Conservation (phyloP, 2,797 vertebrate species). For the Fistularia commersonii region DNA sequence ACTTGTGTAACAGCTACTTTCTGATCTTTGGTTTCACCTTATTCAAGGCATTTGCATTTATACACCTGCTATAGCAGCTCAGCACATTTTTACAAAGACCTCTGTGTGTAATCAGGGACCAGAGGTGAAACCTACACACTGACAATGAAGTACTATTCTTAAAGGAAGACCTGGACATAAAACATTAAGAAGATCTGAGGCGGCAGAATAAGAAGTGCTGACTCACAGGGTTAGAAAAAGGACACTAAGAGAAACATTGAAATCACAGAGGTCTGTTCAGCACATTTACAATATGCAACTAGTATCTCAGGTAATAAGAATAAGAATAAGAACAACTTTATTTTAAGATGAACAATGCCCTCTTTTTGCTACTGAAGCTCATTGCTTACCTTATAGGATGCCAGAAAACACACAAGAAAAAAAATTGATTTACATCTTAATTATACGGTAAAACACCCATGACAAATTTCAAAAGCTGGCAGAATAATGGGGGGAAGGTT, state of each 20-base stretch:
- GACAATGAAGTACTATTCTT: conserved; percentile 47
- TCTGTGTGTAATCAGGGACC: conserved; percentile 43
- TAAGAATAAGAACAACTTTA: too few species aligned
- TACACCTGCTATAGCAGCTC: conserved; percentile 47
- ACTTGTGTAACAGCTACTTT: conserved; percentile 28
- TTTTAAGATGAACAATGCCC: too few species aligned
- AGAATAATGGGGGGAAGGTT: too few species aligned
- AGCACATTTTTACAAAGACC: conserved; percentile 50
- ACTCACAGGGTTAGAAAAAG: conserved; percentile 32
- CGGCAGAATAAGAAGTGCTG: conserved; percentile 20
- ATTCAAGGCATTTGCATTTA: conserved; percentile 46
- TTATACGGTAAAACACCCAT: too few species aligned
- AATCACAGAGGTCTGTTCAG: conserved; percentile 14
- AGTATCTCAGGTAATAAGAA: background rate
- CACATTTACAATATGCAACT: conserved; percentile 4
- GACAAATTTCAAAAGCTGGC: too few species aligned
- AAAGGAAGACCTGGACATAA: conserved; percentile 9
- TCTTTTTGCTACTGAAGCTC: too few species aligned
- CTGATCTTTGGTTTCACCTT: conserved; percentile 55
- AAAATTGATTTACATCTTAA: too few species aligned
- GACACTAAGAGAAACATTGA: conserved; percentile 27
- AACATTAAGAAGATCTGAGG: conserved; percentile 40
- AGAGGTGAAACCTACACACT: conserved; percentile 24
- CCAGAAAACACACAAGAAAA: too few species aligned
- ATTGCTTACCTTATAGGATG: too few species aligned